Evolutionary conservation across 2,113 vertebrate species (phyloP), one percentile per base, ranked within the genome.

Genomic region (Gavia stellata): DNA sequence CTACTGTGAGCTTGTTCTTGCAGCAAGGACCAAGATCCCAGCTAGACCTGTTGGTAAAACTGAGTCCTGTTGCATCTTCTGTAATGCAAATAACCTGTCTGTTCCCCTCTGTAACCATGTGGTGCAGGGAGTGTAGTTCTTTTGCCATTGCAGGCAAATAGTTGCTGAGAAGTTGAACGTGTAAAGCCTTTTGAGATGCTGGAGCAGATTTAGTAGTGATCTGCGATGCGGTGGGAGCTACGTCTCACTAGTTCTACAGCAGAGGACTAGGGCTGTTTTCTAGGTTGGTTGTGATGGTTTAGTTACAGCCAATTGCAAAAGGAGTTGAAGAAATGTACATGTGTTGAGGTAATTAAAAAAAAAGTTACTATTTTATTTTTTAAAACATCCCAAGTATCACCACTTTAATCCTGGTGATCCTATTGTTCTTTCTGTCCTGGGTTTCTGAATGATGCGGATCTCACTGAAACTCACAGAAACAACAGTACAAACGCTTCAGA

Each of bases 71-170:
- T 61, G 55, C 26, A 8, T 26, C 25, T 49, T n/a, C 50, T 25
- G 17, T 56, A 47, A 10, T 11, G 21, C 56, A 68, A 9, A 34
- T 36, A 52, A 82, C 38, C 11, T 3, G 0, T 10, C 24, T 44
- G 7, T 49, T 25, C 13, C 1, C 13, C 45, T 71, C 3, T 63
- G 42, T 12, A 36, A 49, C 11, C 65, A 3, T 1, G 0, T 9
- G 8, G 33, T 18, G 42, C 33, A 28, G 79, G 58, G 28, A 61
- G 25, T 19, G 53, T 12, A 6, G 24, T 65, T 55, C 6, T 36
- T n/a, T 23, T 81, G 73, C 61, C 3, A 4, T 6, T n/a, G 47
- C n/a, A 59, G 78, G 45, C 14, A 47, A 24, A 3, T 9, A 6
- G 19, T 40, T 66, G 25, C 31, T 61, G 13, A 29, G 59, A 31